phyloP scores from a whole-genome alignment of 1,140 invertebrate genomes.

The Diorhabda elongata region DNA sequence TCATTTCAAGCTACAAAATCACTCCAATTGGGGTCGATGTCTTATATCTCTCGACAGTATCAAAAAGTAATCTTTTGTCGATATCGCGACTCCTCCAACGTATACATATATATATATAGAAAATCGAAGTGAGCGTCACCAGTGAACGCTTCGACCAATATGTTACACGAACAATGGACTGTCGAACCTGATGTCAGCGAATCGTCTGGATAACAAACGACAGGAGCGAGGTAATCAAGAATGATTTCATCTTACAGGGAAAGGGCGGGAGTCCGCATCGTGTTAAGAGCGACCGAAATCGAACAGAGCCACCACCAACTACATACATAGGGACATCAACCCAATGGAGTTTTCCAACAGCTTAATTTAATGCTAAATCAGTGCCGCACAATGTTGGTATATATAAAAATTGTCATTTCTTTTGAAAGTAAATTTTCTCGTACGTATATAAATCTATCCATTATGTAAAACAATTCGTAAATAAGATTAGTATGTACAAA shows the following conservation, averaged over 20 bases:
- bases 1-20: background rate
- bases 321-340: slow-evolving; percentile 28
- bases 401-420: too few species aligned
- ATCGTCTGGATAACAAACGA: slow-evolving; percentile 43
- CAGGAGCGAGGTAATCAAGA: slow-evolving; percentile 43
- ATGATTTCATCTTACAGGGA: slow-evolving; percentile 45
- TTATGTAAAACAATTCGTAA: too few species aligned
- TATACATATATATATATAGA: slow-evolving; percentile 7
- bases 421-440: too few species aligned
- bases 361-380: background rate
- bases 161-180: slow-evolving; percentile 46
- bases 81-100: background rate
- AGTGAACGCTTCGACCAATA: slow-evolving; percentile 33
- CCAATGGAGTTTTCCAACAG: slow-evolving; percentile 10
- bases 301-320: slow-evolving; percentile 22
- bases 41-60: slow-evolving; percentile 2
- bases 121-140: slow-evolving; percentile 8
- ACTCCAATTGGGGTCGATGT: slow-evolving; percentile 1
- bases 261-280: slow-evolving; percentile 43
- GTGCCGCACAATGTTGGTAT: background rate
- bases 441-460: too few species aligned
- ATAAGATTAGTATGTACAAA: too few species aligned
- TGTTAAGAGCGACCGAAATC: slow-evolving; percentile 38
- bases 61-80: background rate
- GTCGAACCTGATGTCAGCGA: slow-evolving; percentile 47